Base-by-base conservation (phyloP, 2,888 invertebrate genomes). In the Mesodorylaimus sp. region DNA sequence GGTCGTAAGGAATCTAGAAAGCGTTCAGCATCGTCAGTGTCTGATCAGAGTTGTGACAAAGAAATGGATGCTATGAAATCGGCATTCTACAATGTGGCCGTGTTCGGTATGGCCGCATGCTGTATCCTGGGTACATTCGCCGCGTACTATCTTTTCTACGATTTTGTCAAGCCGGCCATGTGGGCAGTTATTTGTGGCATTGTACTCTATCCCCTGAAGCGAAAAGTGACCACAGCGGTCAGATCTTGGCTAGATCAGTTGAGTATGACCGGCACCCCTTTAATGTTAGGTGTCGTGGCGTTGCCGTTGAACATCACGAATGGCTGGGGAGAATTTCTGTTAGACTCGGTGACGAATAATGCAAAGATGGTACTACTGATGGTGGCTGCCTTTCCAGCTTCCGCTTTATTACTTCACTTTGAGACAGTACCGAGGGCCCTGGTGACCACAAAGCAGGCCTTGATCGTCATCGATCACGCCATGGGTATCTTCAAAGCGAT, bases 111-210 rank as follows among this genome's bases (percentile, higher is more conserved):
- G 7, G 45, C 50, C 7, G n/a, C 47, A n/a, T 50, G 37, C 19
- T 50, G 45, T n/a, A n/a, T 50, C 23, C 25, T 50, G 24, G 50
- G 47, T 25, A 21, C 23, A n/a, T 26, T 47, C 32, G 45, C 47
- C 2, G 48, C 50, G 21, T 50, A 50, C 25, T 50, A 47, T 47
- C 26, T 50, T 23, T 50, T 91, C 28, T 82, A 84, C 60, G 88
- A 89, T 0, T 93, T 91, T 69, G 77, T 91, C 39, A 81, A 84
- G 58, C 89, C 93, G 0, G 67, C 93, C 42, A 76, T 91, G 58
- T 93, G 93, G 93, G 89, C 91, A 1, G 72, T 88, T 51, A 71
- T 93, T 37, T 85, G 87, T 61, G 93, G 93, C 16, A 86, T 88
- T 1, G 81, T 89, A 38, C 73, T 93, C 19, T 86, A 88, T 68